Conservation (phyloP, 2,113 vertebrate genomes). For the Cyanoramphus novaezelandiae region DNA sequence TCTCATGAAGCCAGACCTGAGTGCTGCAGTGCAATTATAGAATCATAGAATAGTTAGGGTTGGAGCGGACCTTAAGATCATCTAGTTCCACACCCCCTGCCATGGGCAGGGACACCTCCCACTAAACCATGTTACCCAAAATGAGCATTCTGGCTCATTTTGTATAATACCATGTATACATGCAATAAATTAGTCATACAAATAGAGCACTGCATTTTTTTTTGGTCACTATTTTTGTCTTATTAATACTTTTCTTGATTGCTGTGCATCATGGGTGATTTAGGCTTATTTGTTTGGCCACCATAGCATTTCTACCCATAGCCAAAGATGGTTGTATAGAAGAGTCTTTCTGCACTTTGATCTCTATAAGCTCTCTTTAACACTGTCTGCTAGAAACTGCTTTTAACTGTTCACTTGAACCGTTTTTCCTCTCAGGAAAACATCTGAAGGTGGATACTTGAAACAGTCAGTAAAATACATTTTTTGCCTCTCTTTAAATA, state of each 20-base stretch:
- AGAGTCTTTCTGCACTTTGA: not conserved
- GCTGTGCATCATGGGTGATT: not conserved
- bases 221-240: not conserved
- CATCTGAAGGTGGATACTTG: not conserved
- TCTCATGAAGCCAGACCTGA: not conserved
- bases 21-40: not conserved
- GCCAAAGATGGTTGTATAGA: not conserved
- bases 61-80: too few relatives aligned
- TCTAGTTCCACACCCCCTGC: too few relatives aligned
- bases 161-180: not conserved
- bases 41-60: too few relatives aligned
- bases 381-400: not conserved
- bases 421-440: not conserved
- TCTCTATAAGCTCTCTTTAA: not conserved
- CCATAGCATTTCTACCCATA: not conserved
- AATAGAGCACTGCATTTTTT: not conserved
- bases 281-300: not conserved
- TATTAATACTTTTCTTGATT: not conserved
- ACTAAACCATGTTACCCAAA: too few relatives aligned
- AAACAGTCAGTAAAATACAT: conserved; percentile 1
- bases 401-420: not conserved
- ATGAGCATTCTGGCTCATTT: not conserved
- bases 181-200: not conserved
- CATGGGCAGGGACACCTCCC: too few relatives aligned
- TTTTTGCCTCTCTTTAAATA: not conserved